Evolutionary conservation across 1,140 invertebrate species (phyloP), one percentile per base, ranked within the genome.

Genomic region (Callitettix versicolor): DNA sequence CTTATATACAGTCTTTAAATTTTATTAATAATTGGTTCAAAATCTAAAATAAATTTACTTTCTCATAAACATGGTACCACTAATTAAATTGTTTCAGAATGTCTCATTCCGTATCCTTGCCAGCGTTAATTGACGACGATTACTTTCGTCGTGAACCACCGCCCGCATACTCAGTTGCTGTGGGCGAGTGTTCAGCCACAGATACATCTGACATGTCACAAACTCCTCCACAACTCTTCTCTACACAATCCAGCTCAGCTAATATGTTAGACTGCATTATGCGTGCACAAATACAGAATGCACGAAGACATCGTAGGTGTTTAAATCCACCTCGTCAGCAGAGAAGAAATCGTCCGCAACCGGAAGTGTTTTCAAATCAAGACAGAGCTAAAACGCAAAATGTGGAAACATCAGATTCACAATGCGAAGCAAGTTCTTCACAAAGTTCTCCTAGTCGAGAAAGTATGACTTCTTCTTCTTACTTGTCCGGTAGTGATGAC

Each of bases 101-200:
- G 34, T 46, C 48, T n/a, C 42, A 59, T 15, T 56, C 48, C 33
- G 48, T 60, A 33, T 59, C 60, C 2, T 38, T 61, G 20, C 61
- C 62, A 21, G 48, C 58, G 6, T 17, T 58, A 24, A 59, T 63
- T 14, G 63, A 61, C 47, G 61, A 65, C 48, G 64, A 63, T 9
- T 63, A 62, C 47, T 61, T 62, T 18, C 57, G 57, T 51, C 57
- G 63, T n/a, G 64, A 63, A 36, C 64, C 64, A 1, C 64, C 63
- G 3, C 64, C 64, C 9, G 60, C 63, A 14, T 65, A 65, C 55
- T 60, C 61, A 5, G 63, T 65, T 11, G 61, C 64, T 12, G 56
- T 63, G 3, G 58, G 56, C 18, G 57, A 63, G 26, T n/a, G 43
- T 22, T 26, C 18, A 38, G 18, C 18, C 2, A 33, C 18, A 21